Evolutionary conservation across 2,113 vertebrate genomes (phyloP).

Genomic region (Thryonomys swinderianus): DNA sequence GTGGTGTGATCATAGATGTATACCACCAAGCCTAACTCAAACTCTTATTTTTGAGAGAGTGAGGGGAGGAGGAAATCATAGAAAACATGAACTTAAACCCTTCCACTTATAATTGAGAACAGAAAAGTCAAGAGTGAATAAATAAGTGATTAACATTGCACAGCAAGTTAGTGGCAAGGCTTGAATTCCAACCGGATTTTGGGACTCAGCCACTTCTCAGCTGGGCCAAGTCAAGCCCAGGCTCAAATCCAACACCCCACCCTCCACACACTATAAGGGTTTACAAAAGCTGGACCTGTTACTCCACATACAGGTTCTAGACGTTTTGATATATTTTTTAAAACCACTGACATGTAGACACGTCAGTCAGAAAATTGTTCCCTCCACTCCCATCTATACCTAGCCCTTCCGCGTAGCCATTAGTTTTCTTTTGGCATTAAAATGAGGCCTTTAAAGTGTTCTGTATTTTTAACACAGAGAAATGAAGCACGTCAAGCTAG

Average conservation of each 20-base stretch:
- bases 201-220: not conserved
- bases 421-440: conserved; percentile 15
- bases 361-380: not conserved
- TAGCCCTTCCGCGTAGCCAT: not conserved
- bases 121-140: not conserved
- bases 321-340: not conserved
- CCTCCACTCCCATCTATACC: not conserved
- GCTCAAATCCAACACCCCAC: not conserved
- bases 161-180: not conserved
- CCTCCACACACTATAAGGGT: not conserved
- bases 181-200: not conserved
- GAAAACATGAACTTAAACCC: conserved; percentile 11
- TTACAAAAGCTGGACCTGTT: conserved; percentile 24
- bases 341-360: conserved; percentile 17
- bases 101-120: conserved; percentile 31
- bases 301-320: not conserved
- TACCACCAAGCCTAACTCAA: not conserved
- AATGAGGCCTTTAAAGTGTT: conserved; percentile 55
- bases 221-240: not conserved
- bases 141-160: not conserved
- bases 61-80: not conserved
- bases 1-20: not conserved
- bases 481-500: conserved; percentile 28
- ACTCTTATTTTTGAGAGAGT: conserved; percentile 23
- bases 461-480: conserved; percentile 46